These are phyloP conservation scores for Metallyticus violacea DNA, from an alignment of 2,888 invertebrate genomes.

Conservation along the genomic window DNA sequence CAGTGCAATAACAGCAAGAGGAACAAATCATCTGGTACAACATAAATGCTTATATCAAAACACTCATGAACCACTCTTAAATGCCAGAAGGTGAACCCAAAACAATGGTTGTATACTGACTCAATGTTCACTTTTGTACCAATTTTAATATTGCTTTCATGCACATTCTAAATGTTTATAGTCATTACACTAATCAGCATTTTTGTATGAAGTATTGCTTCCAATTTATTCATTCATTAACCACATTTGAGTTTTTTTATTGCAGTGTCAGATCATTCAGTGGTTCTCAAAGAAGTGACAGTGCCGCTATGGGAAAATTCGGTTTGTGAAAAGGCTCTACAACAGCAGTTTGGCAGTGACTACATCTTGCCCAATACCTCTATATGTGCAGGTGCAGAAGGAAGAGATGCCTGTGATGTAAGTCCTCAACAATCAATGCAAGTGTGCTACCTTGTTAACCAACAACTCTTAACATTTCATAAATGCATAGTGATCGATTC, in stretches of 20 bases:
- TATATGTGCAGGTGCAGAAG: conserved; percentile 47
- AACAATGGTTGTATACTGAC: too few species aligned
- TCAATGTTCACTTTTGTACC: too few species aligned
- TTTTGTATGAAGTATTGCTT: not conserved
- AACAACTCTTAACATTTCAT: too few species aligned
- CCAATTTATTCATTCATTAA: too few species aligned
- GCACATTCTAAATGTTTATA: not conserved
- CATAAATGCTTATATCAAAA: too few species aligned
- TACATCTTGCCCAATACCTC: conserved; percentile 44
- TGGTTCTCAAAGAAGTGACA: conserved; percentile 46
- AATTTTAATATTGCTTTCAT: not conserved
- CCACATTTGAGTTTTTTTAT: conserved; percentile 8
- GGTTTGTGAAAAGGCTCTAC: conserved; percentile 43
- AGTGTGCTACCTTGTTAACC: too few species aligned
- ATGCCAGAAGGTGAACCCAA: too few species aligned
- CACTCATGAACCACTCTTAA: too few species aligned
- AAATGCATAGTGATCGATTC: too few species aligned
- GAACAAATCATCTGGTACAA: too few species aligned
- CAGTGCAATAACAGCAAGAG: too few species aligned
- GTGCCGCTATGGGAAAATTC: conserved; percentile 46
- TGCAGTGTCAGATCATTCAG: conserved; percentile 44
- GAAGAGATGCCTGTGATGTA: conserved; percentile 48
- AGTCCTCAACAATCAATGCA: conserved; percentile 34
- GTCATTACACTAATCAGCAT: too few species aligned
- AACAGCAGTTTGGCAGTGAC: conserved; percentile 44